phyloP scores from a whole-genome alignment of 2,797 vertebrate genomes.

The Cossypha polioptera region DNA sequence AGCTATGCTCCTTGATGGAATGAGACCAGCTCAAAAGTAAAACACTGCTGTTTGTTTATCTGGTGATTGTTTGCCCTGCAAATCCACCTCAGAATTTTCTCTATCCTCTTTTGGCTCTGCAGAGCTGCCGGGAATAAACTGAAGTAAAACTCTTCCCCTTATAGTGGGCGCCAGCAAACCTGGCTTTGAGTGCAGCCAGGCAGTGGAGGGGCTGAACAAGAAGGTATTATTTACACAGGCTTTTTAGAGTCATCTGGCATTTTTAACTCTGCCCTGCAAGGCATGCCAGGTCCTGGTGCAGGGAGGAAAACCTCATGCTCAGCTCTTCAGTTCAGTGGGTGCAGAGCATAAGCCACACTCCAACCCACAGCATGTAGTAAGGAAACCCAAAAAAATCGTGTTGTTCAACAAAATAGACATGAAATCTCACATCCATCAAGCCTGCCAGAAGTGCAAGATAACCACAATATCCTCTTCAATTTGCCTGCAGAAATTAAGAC shows the following conservation, averaged over 20 bases:
- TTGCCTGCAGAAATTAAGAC: background rate
- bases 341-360: rapidly evolving
- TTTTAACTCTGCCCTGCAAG: background rate
- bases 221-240: background rate
- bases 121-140: background rate
- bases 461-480: background rate
- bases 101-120: background rate
- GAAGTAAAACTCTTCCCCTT: background rate
- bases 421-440: background rate
- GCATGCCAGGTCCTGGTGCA: background rate
- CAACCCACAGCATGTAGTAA: background rate
- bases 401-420: background rate
- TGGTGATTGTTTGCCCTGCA: background rate
- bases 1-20: background rate
- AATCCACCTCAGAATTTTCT: background rate
- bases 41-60: background rate
- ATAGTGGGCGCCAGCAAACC: background rate
- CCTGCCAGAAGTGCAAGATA: background rate
- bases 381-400: background rate
- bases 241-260: background rate
- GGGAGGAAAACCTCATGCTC: background rate
- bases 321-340: rapidly evolving
- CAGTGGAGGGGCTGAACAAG: background rate
- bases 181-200: background rate
- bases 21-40: background rate